Percentiles rank a stretch among this genome's conserved stretches.
Evolutionary conservation across 2,113 vertebrate genomes (phyloP).

Genomic region (Ramphastos sulfuratus): DNA sequence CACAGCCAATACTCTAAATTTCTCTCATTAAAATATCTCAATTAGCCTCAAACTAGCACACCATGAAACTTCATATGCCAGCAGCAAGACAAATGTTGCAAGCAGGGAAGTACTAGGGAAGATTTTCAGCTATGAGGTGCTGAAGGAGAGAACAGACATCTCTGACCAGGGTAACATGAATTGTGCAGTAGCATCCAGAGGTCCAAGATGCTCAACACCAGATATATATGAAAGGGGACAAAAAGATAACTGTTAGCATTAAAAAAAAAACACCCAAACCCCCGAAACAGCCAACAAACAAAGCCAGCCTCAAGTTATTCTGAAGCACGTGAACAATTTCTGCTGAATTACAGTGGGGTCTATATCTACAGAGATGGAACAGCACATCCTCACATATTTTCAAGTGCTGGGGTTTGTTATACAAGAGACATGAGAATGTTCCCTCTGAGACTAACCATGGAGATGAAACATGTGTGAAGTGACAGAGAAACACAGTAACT

Average conservation of each 20-base stretch:
- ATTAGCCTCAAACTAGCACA: not conserved
- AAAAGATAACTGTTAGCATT: not conserved
- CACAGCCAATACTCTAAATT: too few relatives aligned
- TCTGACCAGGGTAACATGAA: not conserved
- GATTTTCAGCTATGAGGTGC: not conserved
- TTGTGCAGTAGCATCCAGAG: not conserved
- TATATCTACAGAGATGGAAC: not conserved
- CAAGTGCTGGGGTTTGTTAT: not conserved
- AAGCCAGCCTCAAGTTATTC: not conserved
- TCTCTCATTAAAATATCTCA: too few relatives aligned
- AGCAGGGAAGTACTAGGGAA: not conserved
- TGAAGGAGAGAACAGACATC: not conserved
- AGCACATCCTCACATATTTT: not conserved
- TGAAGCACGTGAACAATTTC: not conserved
- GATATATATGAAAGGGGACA: not conserved
- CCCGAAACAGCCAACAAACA: too few relatives aligned
- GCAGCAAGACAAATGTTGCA: not conserved
- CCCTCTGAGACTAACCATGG: not conserved
- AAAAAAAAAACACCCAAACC: too few relatives aligned
- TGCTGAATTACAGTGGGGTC: not conserved
- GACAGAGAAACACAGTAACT: not conserved
- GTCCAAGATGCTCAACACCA: not conserved
- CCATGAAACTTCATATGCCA: not conserved
- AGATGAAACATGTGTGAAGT: not conserved
- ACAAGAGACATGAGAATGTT: not conserved